Evolutionary conservation across 2,888 invertebrate species (phyloP), one percentile per base, ranked within the genome.

Genomic region (Aelia acuminata): DNA sequence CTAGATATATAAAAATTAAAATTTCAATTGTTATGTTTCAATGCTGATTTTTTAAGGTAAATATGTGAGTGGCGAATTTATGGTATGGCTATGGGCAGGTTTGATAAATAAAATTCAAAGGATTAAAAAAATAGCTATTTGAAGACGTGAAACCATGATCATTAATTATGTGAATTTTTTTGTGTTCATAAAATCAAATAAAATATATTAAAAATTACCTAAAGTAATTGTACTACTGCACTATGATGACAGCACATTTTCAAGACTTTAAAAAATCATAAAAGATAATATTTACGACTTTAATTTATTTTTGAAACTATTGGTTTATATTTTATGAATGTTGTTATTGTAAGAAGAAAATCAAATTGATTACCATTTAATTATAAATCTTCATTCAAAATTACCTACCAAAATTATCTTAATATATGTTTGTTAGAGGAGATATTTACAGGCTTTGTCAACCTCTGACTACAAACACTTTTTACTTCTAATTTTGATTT

Each of bases 391-490:
- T 26, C n/a, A 22, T 22, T n/a, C 13, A 57, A 26, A 57, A 57
- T 11, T 11, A 26, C n/a, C 26, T 13, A 18, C 20, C 18, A 70
- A 57, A 70, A 70, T 70, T 35, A 35, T 15, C 5, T 18, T 18
- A 70, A 70, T 7, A 4, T 3, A 0, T 35, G 35, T 35, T 35
- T 70, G 18, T 18, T 70, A 20, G 8, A 20, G 7, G 31, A 70
- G n/a, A 70, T 70, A 70, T 70, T 70, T 70, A 70, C 63, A 70
- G 63, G 63, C 35, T 31, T 57, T 70, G 63, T 70, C 35, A 22
- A 35, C 35, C 63, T 31, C 63, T 63, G 26, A 20, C 35, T 35
- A 20, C 18, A 70, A 0, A 35, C 35, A 10, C 31, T 8, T 70
- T 35, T 35, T 35, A 70, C 7, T 18, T 3, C 13, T 7, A 70